Percentiles rank a stretch among this genome's conserved stretches.
Evolutionary conservation across 2,888 invertebrate species (phyloP).

Genomic region (Tiliacea citrago): DNA sequence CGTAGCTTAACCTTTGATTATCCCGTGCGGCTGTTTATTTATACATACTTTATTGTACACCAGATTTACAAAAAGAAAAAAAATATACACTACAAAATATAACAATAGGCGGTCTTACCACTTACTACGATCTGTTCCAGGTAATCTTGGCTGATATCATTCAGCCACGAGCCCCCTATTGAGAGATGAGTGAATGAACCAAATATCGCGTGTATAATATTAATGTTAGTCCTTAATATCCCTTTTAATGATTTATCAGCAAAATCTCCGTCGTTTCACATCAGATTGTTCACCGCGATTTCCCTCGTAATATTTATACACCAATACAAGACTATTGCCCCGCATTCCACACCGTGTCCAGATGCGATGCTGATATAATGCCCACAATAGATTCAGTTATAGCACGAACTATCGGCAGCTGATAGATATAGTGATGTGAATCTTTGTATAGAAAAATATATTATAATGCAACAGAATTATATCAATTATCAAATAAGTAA

Average conservation of each 20-base stretch:
- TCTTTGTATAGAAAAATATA: neutral
- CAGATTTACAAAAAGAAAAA: too few relatives aligned
- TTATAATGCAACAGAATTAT: too few relatives aligned
- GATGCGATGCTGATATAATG: slow-evolving; percentile 23
- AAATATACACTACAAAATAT: too few relatives aligned
- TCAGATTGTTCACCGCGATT: slow-evolving; percentile 2
- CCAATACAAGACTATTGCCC: neutral
- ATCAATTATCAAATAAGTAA: too few relatives aligned
- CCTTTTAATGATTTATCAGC: neutral
- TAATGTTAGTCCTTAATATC: neutral
- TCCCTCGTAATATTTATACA: slow-evolving; percentile 7
- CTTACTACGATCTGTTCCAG: too few relatives aligned
- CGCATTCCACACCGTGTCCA: slow-evolving; percentile 33
- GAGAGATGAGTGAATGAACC: neutral
- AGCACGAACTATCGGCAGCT: slow-evolving; percentile 17
- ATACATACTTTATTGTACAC: too few relatives aligned
- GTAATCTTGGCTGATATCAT: neutral
- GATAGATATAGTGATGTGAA: slow-evolving; percentile 12
- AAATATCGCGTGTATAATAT: neutral
- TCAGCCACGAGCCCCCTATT: neutral
- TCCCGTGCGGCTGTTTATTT: too few relatives aligned
- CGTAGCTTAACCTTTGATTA: too few relatives aligned
- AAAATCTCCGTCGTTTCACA: neutral
- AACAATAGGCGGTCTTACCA: too few relatives aligned
- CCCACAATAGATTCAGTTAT: slow-evolving; percentile 39